Conservation (phyloP, 1,140 invertebrate genomes). For the Solenopsis invicta region DNA sequence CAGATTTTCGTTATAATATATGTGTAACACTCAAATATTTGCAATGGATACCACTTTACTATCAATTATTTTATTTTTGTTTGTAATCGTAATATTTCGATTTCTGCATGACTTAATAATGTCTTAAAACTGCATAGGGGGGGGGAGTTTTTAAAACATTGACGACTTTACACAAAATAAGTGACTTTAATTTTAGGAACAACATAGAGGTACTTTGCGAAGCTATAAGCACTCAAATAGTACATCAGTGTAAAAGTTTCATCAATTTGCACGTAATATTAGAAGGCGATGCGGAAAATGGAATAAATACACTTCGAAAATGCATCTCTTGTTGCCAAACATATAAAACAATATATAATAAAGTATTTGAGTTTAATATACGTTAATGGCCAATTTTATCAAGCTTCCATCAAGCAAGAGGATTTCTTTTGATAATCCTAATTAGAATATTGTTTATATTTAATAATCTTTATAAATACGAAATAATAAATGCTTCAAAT, state of each 20-base stretch:
- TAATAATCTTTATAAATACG: background rate
- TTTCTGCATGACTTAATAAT: background rate
- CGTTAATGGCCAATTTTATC: background rate
- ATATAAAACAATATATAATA: slow-evolving; percentile 91
- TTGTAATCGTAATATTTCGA: background rate
- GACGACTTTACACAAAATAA: too few relatives aligned
- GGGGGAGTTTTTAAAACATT: too few relatives aligned
- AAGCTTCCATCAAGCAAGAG: background rate
- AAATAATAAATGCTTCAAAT: background rate
- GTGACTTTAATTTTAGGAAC: slow-evolving; percentile 79
- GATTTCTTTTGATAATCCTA: background rate
- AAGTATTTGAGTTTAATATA: slow-evolving; percentile 31
- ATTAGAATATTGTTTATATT: background rate
- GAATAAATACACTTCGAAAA: slow-evolving; percentile 90
- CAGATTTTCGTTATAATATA: too few relatives aligned
- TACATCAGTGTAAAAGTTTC: slow-evolving; percentile 91
- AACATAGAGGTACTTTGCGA: slow-evolving; percentile 92
- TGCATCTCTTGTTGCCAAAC: slow-evolving; percentile 92
- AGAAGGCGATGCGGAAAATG: slow-evolving; percentile 88
- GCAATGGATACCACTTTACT: background rate
- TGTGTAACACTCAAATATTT: background rate
- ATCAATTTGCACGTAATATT: slow-evolving; percentile 92
- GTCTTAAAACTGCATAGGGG: background rate
- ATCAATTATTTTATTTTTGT: background rate
- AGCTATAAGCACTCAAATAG: slow-evolving; percentile 94